Evolutionary conservation across 30 jellyfish, hydroid and myxozoan genomes (phyloP), one percentile per base, ranked within the genome.

Genomic region (Turritopsis dohrnii): DNA sequence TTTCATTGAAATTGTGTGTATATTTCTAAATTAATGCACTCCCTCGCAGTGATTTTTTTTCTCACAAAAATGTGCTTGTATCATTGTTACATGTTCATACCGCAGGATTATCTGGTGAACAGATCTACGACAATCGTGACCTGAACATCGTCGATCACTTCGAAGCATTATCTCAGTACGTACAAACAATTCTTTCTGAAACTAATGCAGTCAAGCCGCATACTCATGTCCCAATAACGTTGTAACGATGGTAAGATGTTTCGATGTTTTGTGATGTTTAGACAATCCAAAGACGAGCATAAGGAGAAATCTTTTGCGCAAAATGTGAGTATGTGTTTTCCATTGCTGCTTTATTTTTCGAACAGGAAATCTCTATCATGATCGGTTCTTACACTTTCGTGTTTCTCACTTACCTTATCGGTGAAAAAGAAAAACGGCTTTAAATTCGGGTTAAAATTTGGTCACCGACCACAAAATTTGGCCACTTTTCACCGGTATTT

Each of bases 121-220:
- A 87, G 3, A 83, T 89, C 20, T 73, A 71, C 8, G 96, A 89
- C 74, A 89, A 89, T 84, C 76, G 96, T 73, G 96, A 89, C 71
- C 71, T 89, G 71, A 25, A 76, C 25, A 84, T 89, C 1, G 71
- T 89, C 23, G 83, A 74, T 31, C 53, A 31, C 24, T 89, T 83
- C 80, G 96, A 85, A 27, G 28, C 87, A 29, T 84, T 87, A 18
- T 81, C 90, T 9, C 71, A 87, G 96, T 89, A 83, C 28, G 54
- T 7, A 1, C 22, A 29, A 60, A 65, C 71, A 18, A 28, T 86
- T 52, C 0, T 5, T 41, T 41, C 13, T 41, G n/a, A n/a, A n/a
- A n/a, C n/a, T n/a, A n/a, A n/a, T n/a, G n/a, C n/a, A n/a, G n/a
- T n/a, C n/a, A n/a, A n/a, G n/a, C n/a, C n/a, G n/a, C n/a, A n/a